Evolutionary conservation across 2,113 vertebrate genomes (phyloP).

Genomic region (Tonatia bakeri): DNA sequence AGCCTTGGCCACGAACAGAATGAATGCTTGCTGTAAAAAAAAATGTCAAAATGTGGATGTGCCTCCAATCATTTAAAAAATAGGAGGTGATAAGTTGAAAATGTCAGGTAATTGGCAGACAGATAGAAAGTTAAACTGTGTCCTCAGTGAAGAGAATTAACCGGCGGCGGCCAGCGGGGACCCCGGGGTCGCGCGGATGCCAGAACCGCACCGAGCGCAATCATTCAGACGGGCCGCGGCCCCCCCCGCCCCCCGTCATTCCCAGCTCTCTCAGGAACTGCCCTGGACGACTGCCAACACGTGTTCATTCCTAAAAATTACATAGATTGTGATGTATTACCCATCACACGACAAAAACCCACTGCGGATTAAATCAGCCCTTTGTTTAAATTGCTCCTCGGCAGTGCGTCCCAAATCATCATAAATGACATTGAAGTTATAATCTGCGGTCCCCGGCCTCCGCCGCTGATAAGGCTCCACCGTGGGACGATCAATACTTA

Average conservation of each 20-base stretch:
- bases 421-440: slow-evolving; percentile 98
- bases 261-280: slow-evolving; percentile 85
- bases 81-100: slow-evolving; percentile 89
- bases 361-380: slow-evolving; percentile 97
- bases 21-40: slow-evolving; percentile 72
- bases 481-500: slow-evolving; percentile 96
- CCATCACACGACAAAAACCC: slow-evolving; percentile 91
- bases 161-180: slow-evolving; percentile 86
- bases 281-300: slow-evolving; percentile 87
- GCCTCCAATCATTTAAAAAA: slow-evolving; percentile 88
- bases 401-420: slow-evolving; percentile 91
- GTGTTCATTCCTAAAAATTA: slow-evolving; percentile 91
- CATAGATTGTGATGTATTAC: slow-evolving; percentile 98
- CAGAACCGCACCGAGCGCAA: slow-evolving; percentile 92
- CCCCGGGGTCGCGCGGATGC: slow-evolving; percentile 94
- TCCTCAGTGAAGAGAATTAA: slow-evolving; percentile 90
- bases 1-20: slow-evolving; percentile 63
- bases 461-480: slow-evolving; percentile 93
- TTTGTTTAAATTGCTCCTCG: slow-evolving; percentile 90
- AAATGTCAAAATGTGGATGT: slow-evolving; percentile 86
- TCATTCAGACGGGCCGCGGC: slow-evolving; percentile 91
- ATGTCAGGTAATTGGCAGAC: slow-evolving; percentile 90
- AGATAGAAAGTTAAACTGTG: slow-evolving; percentile 90
- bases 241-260: slow-evolving; percentile 83
- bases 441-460: slow-evolving; percentile 91